These are phyloP conservation scores for Sebastes steindachneri DNA, from an alignment of 2,797 vertebrate genomes.

Conservation along the genomic window DNA sequence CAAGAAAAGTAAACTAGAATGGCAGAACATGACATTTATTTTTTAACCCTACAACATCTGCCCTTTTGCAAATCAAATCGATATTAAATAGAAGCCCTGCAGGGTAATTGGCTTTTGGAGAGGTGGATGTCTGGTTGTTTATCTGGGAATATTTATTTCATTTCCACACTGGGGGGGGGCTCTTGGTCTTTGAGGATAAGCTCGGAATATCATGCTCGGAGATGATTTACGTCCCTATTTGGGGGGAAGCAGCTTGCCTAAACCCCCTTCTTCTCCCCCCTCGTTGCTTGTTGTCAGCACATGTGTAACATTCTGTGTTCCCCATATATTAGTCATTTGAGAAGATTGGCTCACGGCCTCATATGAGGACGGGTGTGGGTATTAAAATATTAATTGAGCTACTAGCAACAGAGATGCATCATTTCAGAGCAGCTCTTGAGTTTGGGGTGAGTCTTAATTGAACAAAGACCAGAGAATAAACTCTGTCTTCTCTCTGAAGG, in stretches of 20 bases:
- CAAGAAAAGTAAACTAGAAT: constrained; percentile 47
- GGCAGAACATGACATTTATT: constrained; percentile 75
- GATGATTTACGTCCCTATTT: constrained; percentile 78
- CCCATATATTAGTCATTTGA: constrained; percentile 66
- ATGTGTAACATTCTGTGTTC: constrained; percentile 53
- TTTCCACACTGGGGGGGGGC: constrained; percentile 54
- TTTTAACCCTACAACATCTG: constrained; percentile 68
- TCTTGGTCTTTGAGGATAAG: constrained; percentile 67
- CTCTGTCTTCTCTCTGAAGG: constrained; percentile 75
- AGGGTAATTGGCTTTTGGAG: constrained; percentile 65
- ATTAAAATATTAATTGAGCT: constrained; percentile 76
- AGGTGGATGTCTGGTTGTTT: constrained; percentile 72
- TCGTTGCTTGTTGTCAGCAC: constrained; percentile 53
- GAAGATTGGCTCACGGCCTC: constrained; percentile 61
- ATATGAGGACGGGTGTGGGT: constrained; percentile 58
- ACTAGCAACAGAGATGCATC: constrained; percentile 58
- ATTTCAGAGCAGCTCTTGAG: constrained; percentile 50
- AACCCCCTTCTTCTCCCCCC: constrained; percentile 27
- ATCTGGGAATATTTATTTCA: constrained; percentile 75
- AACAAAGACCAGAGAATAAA: constrained; percentile 87
- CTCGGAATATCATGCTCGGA: constrained; percentile 57
- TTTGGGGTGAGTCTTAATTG: constrained; percentile 73
- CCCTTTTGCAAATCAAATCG: constrained; percentile 83
- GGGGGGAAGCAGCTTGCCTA: constrained; percentile 60
- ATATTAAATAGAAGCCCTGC: constrained; percentile 76